Conservation (phyloP, 2,797 vertebrate species). For the Falco peregrinus region DNA sequence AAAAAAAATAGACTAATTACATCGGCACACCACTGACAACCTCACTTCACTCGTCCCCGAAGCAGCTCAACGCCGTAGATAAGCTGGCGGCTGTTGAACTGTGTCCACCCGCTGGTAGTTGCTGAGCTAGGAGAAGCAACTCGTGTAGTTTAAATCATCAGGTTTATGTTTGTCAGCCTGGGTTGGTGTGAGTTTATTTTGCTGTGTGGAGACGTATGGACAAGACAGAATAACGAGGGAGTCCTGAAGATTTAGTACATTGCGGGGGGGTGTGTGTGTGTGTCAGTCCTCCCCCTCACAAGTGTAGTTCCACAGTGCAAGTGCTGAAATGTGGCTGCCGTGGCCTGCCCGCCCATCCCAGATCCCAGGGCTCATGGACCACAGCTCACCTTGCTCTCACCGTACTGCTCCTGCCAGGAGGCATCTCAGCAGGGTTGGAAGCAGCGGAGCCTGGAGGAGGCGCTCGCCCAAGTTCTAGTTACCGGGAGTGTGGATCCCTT, state of each 20-base stretch:
- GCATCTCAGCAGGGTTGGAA: background rate
- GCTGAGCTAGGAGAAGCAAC: background rate
- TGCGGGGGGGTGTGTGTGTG: no score
- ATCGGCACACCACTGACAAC: no score
- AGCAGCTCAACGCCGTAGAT: fast-evolving
- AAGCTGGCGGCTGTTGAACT: background rate
- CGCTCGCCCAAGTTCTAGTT: background rate
- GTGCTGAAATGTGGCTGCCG: fast-evolving
- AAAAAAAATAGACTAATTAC: fast-evolving
- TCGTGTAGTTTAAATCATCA: background rate
- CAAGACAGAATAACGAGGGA: background rate
- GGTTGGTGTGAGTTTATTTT: background rate
- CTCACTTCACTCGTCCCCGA: fast-evolving
- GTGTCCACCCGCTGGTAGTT: fast-evolving
- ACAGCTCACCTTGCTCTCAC: fast-evolving
- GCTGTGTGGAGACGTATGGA: background rate
- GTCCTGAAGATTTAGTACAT: background rate
- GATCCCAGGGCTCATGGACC: background rate
- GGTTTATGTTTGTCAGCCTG: background rate
- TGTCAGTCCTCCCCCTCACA: background rate
- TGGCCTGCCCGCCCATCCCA: background rate
- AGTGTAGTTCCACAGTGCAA: background rate
- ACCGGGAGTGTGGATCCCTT: background rate
- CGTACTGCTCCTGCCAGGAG: background rate
- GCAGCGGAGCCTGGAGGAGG: background rate